These are phyloP conservation scores for Melinaea menophilus DNA, from an alignment of 2,888 invertebrate genomes.

Conservation along the genomic window DNA sequence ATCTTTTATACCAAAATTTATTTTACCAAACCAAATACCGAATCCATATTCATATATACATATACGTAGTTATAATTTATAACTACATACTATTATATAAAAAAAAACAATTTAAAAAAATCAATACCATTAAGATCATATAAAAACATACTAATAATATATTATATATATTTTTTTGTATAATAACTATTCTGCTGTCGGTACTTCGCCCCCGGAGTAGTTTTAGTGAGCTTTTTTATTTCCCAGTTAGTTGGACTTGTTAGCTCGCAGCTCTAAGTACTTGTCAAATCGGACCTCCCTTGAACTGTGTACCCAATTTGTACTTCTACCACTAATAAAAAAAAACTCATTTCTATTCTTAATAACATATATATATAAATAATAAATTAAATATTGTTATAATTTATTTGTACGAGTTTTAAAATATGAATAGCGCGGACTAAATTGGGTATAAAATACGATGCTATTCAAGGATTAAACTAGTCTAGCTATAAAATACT, in stretches of 20 bases:
- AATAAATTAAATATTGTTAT: background rate
- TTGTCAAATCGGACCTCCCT: constrained; percentile 41
- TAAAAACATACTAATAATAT: too few species aligned
- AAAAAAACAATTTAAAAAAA: too few species aligned
- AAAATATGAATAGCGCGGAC: constrained; percentile 32
- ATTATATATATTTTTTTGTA: background rate
- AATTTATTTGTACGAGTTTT: constrained; percentile 33
- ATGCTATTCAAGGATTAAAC: constrained; percentile 33
- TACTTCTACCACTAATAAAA: constrained; percentile 8
- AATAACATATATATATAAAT: background rate
- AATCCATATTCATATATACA: too few species aligned
- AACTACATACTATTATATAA: too few species aligned
- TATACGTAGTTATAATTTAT: too few species aligned
- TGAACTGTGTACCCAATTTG: constrained; percentile 20
- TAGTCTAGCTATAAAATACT: constrained; percentile 30
- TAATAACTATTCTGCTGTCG: constrained; percentile 38
- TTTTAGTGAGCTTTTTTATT: constrained; percentile 65
- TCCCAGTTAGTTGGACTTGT: constrained; percentile 64
- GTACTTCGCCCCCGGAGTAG: constrained; percentile 52
- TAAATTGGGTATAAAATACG: constrained; percentile 44
- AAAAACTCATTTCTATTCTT: background rate
- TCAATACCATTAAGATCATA: too few species aligned
- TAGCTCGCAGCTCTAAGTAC: constrained; percentile 47
- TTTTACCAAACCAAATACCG: too few species aligned
- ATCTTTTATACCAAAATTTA: too few species aligned